Base-by-base conservation (phyloP, 2,113 vertebrate species). In the Tragelaphus imberbis region DNA sequence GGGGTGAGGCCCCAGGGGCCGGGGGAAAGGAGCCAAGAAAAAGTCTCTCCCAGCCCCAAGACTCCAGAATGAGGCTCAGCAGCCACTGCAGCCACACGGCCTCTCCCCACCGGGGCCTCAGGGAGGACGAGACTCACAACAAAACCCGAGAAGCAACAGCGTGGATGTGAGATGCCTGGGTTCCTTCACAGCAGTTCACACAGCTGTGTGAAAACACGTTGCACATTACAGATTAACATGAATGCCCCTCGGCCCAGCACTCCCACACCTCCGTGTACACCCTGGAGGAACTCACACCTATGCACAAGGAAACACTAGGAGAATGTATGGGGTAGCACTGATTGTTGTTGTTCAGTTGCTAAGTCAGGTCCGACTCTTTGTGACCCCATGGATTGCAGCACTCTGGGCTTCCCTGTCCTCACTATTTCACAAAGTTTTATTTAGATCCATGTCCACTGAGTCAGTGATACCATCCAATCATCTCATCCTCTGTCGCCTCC, bases 31-130 rank as follows among this genome's bases (percentile, higher is more conserved):
- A 9, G 71, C 55, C 56, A 95, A 90, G 80, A 56, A 95, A 98
- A 94, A 94, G 93, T 96, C 80, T 87, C 88, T 92, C 44, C 36
- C 36, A 90, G 21, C 21, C 40, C 84, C 36, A 68, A 90, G 87
- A 61, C 5, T 33, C 55, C 56, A 91, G 94, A 7, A 30, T 4
- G 0, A 36, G 59, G 40, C 71, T 93, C 49, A 3, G 21, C 53
- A 65, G 33, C 55, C 79, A 68, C 53, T n/a, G 15, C 58, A 36
- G 40, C 71, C 63, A 88, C 85, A 17, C 17, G 47, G 5, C 12
- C 71, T 87, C 71, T 96, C 53, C 59, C 63, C 16, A 16, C 71
- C 33, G 28, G 49, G 19, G 25, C 49, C 79, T 84, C 2, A 0
- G 58, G 88, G 63, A 90, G 77, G 65, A 53, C 1, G 47, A 75